Evolutionary conservation across 2,113 vertebrate genomes (phyloP), one percentile per base, ranked within the genome.

Genomic region (Cheilinus undulatus): DNA sequence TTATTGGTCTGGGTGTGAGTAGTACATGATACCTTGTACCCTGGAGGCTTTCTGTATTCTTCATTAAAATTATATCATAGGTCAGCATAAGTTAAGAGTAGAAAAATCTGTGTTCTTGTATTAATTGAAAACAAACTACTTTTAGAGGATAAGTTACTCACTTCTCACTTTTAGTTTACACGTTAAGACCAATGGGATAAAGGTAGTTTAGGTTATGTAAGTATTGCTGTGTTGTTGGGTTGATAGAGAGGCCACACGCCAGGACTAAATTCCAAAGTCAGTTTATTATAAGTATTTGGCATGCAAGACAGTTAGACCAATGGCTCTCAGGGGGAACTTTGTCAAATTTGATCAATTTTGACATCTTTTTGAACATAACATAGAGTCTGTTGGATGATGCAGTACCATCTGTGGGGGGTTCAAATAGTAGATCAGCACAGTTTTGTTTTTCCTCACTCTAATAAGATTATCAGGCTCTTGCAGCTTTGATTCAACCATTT

Each of bases 1-100:
- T 51, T 34, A 34, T 51, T 32, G 36, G 3, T 36, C 12, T 36
- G 10, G 1, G 23, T 32, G 15, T 26, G 10, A 26, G 26, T 45
- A 19, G n/a, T 20, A 20, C 34, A 11, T 17, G 24, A 42, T 30
- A 66, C 19, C 14, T 45, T n/a, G 17, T 45, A 48, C 5, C 19
- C 17, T 40, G 32, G 34, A 40, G 23, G 45, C 7, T 42, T 12
- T 53, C 8, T 7, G 28, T n/a, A 26, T 20, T 11, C 6, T 51
- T 57, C 15, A 74, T 53, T 36, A 20, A 61, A 26, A 62, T 65
- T 43, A 86, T 52, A 69, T 22, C 54, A 67, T 57, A 54, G 30
- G 36, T 45, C 36, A 46, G 51, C 48, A 32, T 30, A 32, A 36
- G 56, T 11, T 10, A 0, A 42, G 8, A 5, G 4, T 28, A 43